phyloP scores from a whole-genome alignment of 2,113 vertebrate genomes.

The Protomyctophum bolini region DNA sequence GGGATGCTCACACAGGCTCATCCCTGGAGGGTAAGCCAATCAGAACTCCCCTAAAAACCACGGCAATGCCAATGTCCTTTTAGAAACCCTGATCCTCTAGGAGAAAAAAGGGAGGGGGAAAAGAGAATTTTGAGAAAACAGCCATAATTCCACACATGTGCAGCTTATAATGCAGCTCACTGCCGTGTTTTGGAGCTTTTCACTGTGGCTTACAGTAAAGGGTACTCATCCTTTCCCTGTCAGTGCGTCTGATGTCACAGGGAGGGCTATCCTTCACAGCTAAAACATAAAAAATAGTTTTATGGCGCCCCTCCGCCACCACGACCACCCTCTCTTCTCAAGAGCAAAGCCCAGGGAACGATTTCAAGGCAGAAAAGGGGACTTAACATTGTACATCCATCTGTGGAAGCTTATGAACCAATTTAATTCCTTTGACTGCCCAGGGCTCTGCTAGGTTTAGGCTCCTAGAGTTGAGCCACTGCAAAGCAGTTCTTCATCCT shows the following conservation, averaged over 20 bases:
- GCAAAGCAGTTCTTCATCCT: conserved; percentile 24
- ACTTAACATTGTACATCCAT: conserved; percentile 39
- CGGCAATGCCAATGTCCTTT: conserved; percentile 32
- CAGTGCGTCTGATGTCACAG: conserved; percentile 26
- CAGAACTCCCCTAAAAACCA: conserved; percentile 32
- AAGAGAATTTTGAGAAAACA: conserved; percentile 32
- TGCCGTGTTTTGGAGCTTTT: conserved; percentile 39
- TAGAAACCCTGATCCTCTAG: conserved; percentile 36
- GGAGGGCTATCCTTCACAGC: conserved; percentile 44
- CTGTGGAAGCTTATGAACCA: conserved; percentile 51
- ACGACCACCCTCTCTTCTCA: conserved; percentile 5
- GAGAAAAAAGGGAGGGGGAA: conserved; percentile 7
- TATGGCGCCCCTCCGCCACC: conserved; percentile 16
- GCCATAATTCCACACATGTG: conserved; percentile 35
- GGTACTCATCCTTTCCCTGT: conserved; percentile 33
- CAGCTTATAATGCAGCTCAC: conserved; percentile 46
- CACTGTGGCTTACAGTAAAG: conserved; percentile 54
- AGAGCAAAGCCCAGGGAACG: conserved; percentile 12
- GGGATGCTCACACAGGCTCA: conserved; percentile 45
- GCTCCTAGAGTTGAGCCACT: conserved; percentile 28
- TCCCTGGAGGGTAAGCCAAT: conserved; percentile 35
- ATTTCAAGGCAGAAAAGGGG: conserved; percentile 14
- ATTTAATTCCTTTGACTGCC: conserved; percentile 44
- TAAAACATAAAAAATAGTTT: conserved; percentile 21
- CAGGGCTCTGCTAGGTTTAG: conserved; percentile 31